Percentiles rank a stretch among this genome's conserved stretches.
Conservation (phyloP, 2,113 vertebrate genomes). For the Lucifuga dentata region DNA sequence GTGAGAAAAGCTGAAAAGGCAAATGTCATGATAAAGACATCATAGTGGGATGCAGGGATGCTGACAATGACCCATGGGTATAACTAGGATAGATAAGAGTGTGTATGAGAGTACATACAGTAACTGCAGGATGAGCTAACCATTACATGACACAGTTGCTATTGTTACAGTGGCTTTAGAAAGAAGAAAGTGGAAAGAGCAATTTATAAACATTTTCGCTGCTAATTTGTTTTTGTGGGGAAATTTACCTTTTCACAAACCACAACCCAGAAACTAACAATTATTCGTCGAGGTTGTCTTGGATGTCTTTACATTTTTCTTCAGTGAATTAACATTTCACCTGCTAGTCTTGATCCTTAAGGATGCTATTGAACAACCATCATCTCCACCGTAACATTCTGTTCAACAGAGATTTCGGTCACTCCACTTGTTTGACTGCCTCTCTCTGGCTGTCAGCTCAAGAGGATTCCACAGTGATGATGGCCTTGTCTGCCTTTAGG, state of each 20-base stretch:
- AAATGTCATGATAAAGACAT: too few species aligned
- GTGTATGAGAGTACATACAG: background rate
- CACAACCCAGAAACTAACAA: slow-evolving; percentile 15
- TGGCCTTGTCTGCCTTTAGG: slow-evolving; percentile 58
- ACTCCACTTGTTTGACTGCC: background rate
- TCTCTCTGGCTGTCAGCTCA: slow-evolving; percentile 46
- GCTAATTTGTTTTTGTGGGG: too few species aligned
- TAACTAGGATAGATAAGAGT: background rate
- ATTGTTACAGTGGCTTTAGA: slow-evolving; percentile 21
- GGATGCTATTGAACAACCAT: slow-evolving; percentile 10
- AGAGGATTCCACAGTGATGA: slow-evolving; percentile 74
- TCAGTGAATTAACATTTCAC: slow-evolving; percentile 55
- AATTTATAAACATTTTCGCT: slow-evolving; percentile 18
- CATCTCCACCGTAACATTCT: background rate
- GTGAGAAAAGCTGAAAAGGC: background rate
- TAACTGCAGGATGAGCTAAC: too few species aligned
- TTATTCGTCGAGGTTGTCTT: slow-evolving; percentile 20
- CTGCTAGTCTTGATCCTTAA: slow-evolving; percentile 45
- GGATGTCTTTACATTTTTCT: slow-evolving; percentile 26
- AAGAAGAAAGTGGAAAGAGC: slow-evolving; percentile 16
- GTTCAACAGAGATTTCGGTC: background rate
- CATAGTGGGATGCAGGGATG: too few species aligned
- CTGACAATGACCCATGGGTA: too few species aligned
- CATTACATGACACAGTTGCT: too few species aligned
- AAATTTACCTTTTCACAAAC: background rate